Conservation (phyloP, 2,888 invertebrate genomes). For the Drosophila merina region DNA sequence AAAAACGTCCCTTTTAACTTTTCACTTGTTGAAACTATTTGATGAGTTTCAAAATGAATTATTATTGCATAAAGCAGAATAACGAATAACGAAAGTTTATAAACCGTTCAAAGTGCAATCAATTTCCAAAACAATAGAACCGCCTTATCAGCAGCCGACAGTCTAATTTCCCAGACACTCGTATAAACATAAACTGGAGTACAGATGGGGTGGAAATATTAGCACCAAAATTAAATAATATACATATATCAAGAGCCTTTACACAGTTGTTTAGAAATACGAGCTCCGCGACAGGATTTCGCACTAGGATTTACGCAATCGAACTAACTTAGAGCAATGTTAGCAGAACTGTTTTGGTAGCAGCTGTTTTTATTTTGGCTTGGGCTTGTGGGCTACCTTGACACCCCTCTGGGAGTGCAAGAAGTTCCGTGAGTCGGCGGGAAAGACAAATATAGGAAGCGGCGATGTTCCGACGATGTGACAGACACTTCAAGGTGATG, state of each 20-base stretch:
- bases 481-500: slow-evolving; percentile 54
- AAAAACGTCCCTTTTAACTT: not conserved
- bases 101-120: slow-evolving; percentile 33
- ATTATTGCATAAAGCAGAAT: slow-evolving; percentile 14
- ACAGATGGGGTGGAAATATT: slow-evolving; percentile 6
- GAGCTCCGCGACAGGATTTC: no score
- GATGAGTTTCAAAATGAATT: slow-evolving; percentile 3
- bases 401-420: slow-evolving; percentile 35
- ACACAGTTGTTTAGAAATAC: no score
- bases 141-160: slow-evolving; percentile 37
- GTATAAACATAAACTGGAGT: slow-evolving; percentile 24
- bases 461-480: slow-evolving; percentile 17
- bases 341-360: slow-evolving; percentile 10
- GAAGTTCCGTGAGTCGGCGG: slow-evolving; percentile 38
- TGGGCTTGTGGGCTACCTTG: slow-evolving; percentile 31
- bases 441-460: slow-evolving; percentile 37
- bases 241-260: no score
- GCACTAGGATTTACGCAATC: no score
- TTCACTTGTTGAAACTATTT: not conserved
- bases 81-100: slow-evolving; percentile 15
- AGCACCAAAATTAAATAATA: not conserved
- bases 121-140: slow-evolving; percentile 25
- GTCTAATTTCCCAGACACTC: slow-evolving; percentile 37
- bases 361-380: slow-evolving; percentile 2
- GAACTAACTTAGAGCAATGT: not conserved